Evolutionary conservation across 2,888 invertebrate species (phyloP), one percentile per base, ranked within the genome.

Genomic region (Hydrotaea cyrtoneurina): DNA sequence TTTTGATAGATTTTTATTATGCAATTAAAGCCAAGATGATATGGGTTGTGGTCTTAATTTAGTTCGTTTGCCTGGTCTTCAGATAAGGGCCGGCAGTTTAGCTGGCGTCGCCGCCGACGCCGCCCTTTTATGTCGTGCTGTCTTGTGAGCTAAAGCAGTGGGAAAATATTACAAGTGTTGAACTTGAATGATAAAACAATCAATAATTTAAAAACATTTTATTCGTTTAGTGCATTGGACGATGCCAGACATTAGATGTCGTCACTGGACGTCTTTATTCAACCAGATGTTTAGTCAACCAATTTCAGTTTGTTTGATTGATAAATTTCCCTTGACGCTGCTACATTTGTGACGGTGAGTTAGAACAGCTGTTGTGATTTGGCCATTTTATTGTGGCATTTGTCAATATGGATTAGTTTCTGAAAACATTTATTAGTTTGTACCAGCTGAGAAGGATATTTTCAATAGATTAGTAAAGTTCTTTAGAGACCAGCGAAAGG

Each of bases 131-230:
- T 19, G n/a, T n/a, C n/a, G n/a, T n/a, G n/a, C n/a, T n/a, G n/a
- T n/a, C n/a, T n/a, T n/a, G n/a, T 31, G 31, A 31, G 31, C 31
- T 31, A 31, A 31, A 31, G 31, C 31, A 7, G 3, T 62, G 43
- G 23, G 21, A 23, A 69, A 39, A 69, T 69, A 69, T 69, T 69
- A 23, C 46, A 46, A 69, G 13, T 43, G 15, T 46, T 69, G 69
- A 69, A 69, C 69, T 69, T 69, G 69, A 39, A 46, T 43, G 8
- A 7, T 43, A 17, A 69, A 69, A 66, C 11, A 23, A 23, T 69
- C 69, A 46, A 69, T 69, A 69, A 46, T 69, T 46, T 46, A 59
- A 13, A 13, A 5, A 15, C 8, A 59, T 26, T 23, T 59, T 59
- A 50, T 11, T 39, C 39, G 10, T n/a, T n/a, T n/a, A n/a, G n/a